Percentiles rank a stretch among this genome's conserved stretches.
Conservation (phyloP, 2,797 vertebrate genomes). For the Sciurus carolinensis region DNA sequence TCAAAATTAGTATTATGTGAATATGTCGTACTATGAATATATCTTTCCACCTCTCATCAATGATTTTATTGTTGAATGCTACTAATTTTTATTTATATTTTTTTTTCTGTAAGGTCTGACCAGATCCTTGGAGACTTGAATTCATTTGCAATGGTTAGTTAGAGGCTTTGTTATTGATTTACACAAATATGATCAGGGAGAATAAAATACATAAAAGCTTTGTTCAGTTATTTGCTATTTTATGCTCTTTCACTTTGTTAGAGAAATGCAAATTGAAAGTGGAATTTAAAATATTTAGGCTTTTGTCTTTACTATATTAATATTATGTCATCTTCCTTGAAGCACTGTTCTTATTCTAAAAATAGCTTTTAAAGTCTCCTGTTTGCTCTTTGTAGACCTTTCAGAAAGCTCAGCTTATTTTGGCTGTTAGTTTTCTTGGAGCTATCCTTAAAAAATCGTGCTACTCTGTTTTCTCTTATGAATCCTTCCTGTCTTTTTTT, state of each 20-base stretch:
- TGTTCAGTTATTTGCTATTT: not conserved
- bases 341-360: not conserved
- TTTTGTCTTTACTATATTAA: not conserved
- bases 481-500: not conserved
- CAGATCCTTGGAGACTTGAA: not conserved
- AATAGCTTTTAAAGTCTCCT: not conserved
- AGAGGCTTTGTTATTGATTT: not conserved
- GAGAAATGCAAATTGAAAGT: conserved; percentile 33
- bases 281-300: not conserved
- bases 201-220: not conserved
- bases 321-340: not conserved
- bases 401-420: not conserved
- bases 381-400: not conserved
- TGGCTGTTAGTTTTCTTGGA: not conserved
- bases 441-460: not conserved
- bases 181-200: not conserved
- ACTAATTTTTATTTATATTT: not conserved
- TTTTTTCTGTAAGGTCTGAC: not conserved
- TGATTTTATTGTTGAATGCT: not conserved
- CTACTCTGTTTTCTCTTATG: not conserved
- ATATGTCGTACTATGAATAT: not conserved
- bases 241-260: not conserved
- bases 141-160: conserved; percentile 22
- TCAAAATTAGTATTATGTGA: not conserved
- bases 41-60: not conserved